phyloP scores from a whole-genome alignment of 2,888 invertebrate species.

The Andrena praecox region DNA sequence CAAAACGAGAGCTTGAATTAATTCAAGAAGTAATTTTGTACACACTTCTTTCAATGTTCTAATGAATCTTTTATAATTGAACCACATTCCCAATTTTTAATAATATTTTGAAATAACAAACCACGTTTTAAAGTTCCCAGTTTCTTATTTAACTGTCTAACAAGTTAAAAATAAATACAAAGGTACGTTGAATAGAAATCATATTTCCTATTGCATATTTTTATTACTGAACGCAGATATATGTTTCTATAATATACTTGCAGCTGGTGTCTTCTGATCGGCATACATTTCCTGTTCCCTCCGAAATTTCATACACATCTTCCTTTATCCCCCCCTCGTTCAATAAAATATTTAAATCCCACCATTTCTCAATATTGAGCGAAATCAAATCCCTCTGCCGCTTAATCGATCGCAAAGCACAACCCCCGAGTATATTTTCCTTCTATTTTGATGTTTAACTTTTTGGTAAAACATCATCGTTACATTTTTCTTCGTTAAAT shows the following conservation, averaged over 20 bases:
- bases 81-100: too few relatives aligned
- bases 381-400: not conserved
- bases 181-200: not conserved
- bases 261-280: not conserved
- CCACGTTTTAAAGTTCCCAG: too few relatives aligned
- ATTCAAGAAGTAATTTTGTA: too few relatives aligned
- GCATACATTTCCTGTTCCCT: not conserved
- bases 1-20: too few relatives aligned
- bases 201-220: not conserved
- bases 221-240: not conserved
- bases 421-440: not conserved
- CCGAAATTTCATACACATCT: not conserved
- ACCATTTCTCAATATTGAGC: not conserved
- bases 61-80: too few relatives aligned
- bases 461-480: not conserved
- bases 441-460: not conserved
- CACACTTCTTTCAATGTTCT: too few relatives aligned
- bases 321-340: not conserved
- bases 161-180: not conserved
- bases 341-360: slow-evolving; percentile 9
- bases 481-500: not conserved
- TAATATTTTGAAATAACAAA: too few relatives aligned
- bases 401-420: not conserved
- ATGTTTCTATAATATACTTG: not conserved
- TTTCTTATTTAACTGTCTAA: too few relatives aligned